A percentile compares a stretch with the other conserved stretches of the same genome.
phyloP scores from a whole-genome alignment of 2,113 vertebrate genomes.

The Muntiacus reevesi region DNA sequence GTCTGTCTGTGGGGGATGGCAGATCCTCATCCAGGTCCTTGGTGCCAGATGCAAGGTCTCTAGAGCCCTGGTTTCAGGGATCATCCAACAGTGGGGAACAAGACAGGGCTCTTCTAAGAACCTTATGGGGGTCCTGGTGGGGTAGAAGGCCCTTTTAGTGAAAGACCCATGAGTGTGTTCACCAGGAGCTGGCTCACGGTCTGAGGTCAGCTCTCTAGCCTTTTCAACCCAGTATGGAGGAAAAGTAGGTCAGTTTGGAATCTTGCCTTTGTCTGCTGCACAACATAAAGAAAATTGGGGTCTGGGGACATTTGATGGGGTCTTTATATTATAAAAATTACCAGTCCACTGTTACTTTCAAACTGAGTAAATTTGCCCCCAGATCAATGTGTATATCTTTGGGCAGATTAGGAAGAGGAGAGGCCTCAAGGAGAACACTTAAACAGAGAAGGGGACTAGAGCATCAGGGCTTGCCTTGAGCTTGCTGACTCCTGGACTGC shows the following conservation, averaged over 20 bases:
- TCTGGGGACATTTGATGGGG: not conserved
- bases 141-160: not conserved
- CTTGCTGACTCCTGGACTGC: not conserved
- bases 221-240: not conserved
- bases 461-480: not conserved
- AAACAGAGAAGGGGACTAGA: not conserved
- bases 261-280: not conserved
- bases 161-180: not conserved
- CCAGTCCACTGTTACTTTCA: not conserved
- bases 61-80: not conserved
- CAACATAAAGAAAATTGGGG: not conserved
- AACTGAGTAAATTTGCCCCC: not conserved
- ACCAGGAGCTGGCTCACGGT: not conserved
- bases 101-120: not conserved
- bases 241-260: not conserved
- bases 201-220: not conserved
- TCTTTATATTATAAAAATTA: not conserved
- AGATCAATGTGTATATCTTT: not conserved
- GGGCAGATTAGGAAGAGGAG: not conserved
- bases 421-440: not conserved
- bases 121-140: not conserved
- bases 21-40: not conserved
- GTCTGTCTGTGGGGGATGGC: not conserved
- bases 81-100: not conserved
- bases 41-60: not conserved